Conservation (phyloP, 2,113 vertebrate species). For the Macquaria australasica region DNA sequence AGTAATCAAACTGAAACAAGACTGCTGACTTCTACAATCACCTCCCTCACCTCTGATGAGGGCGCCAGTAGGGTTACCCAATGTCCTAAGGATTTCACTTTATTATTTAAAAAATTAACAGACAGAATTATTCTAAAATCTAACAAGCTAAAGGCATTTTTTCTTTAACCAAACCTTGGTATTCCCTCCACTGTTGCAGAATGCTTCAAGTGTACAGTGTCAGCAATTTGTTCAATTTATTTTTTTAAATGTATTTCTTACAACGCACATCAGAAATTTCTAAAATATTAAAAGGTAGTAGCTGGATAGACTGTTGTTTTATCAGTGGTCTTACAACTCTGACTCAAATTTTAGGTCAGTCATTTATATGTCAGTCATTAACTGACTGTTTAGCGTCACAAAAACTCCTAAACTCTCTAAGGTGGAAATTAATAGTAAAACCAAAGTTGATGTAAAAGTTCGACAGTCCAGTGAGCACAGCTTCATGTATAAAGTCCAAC, state of each 20-base stretch:
- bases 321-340: not conserved
- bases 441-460: not conserved
- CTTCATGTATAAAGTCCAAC: conserved; percentile 9
- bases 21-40: not conserved
- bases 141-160: not conserved
- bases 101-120: not conserved
- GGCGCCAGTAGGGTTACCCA: not conserved
- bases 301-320: not conserved
- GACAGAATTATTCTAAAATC: not conserved
- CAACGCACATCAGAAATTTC: not conserved
- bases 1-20: not conserved
- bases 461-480: not conserved
- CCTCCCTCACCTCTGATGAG: not conserved
- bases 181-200: not conserved
- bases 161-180: not conserved
- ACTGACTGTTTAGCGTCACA: not conserved
- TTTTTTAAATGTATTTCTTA: too few relatives aligned
- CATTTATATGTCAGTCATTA: conserved; percentile 1
- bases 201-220: not conserved
- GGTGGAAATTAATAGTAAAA: conserved; percentile 26
- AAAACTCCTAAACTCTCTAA: not conserved
- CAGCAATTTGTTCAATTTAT: not conserved
- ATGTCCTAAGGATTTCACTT: not conserved
- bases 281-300: not conserved
- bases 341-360: not conserved